Percentiles rank a stretch among this genome's conserved stretches.
These are phyloP conservation scores for Oryzaephilus surinamensis DNA, from an alignment of 1,140 invertebrate species.

Conservation along the genomic window DNA sequence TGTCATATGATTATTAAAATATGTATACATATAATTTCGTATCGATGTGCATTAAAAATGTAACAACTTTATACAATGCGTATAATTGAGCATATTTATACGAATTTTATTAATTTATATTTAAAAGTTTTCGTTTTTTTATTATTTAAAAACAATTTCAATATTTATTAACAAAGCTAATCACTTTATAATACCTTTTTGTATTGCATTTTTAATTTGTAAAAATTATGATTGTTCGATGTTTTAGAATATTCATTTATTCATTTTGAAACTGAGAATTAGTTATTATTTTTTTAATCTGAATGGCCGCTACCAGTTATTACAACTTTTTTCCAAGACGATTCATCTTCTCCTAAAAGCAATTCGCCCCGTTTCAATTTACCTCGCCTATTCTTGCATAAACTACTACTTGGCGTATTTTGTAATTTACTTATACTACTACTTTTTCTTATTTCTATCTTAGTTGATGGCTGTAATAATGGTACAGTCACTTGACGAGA, in stretches of 20 bases:
- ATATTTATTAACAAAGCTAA: too few species aligned
- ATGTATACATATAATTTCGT: too few species aligned
- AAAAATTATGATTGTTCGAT: slow-evolving; percentile 28
- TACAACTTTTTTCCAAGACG: slow-evolving; percentile 25
- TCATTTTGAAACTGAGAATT: slow-evolving; percentile 6
- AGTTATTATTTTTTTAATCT: slow-evolving; percentile 22
- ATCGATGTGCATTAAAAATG: too few species aligned
- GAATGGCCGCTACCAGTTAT: slow-evolving; percentile 31
- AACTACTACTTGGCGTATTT: slow-evolving; percentile 5
- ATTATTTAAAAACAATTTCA: too few species aligned
- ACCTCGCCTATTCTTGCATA: slow-evolving; percentile 19
- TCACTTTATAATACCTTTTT: slow-evolving; percentile 16
- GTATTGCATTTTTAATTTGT: slow-evolving; percentile 18
- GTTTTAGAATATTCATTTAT: slow-evolving; percentile 23
- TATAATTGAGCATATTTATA: too few species aligned
- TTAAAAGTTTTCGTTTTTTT: too few species aligned
- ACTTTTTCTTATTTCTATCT: slow-evolving; percentile 37
- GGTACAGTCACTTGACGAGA: slow-evolving; percentile 47
- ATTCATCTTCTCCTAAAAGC: slow-evolving; percentile 24
- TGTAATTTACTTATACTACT: slow-evolving; percentile 40
- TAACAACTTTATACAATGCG: too few species aligned
- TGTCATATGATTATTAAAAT: too few species aligned
- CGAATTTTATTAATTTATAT: too few species aligned
- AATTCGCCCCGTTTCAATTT: slow-evolving; percentile 25
- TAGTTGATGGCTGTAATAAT: slow-evolving; percentile 35